Evolutionary conservation across 2,797 vertebrate species (phyloP), one percentile per base, ranked within the genome.

Genomic region (Manis crassicaudata): DNA sequence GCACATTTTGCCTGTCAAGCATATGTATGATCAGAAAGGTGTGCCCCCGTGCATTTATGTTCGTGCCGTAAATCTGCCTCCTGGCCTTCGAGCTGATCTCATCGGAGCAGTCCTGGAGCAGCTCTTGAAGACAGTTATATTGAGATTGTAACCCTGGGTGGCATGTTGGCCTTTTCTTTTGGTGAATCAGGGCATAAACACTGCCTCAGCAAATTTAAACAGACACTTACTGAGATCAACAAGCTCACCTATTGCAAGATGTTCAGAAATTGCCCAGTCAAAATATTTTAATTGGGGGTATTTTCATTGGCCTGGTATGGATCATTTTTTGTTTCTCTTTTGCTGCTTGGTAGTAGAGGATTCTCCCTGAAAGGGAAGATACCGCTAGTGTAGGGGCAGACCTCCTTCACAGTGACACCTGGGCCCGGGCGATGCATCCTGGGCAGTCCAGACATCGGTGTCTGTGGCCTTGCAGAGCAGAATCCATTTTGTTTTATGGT

Each of bases 161-260:
- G 63, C 86, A 27, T 97, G 94, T 97, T 98, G 98, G 97, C 97
- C 92, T 98, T 97, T 98, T 97, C 96, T 97, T 97, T 98, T 97
- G 97, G 97, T 97, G 97, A 98, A 97, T 97, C 96, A 95, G 98
- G 96, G 92, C 96, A 97, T 97, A 98, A 97, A 97, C 92, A 85
- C 96, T 98, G 97, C 96, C 97, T 98, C 97, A 98, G 98, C 97
- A 98, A 96, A 98, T 98, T 98, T 98, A 98, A 98, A 98, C 96
- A 97, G 98, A 98, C 95, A 98, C 95, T 98, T 98, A 98, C 32
- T 97, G 97, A 98, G 97, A 98, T 97, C 98, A 98, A 97, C 96
- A 98, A 97, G 96, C 97, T 98, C 97, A 97, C 97, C 96, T 97
- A 98, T 89, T 90, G 88, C 83, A 96, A 97, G 77, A 92, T 63